Base-by-base conservation (phyloP, 1,140 invertebrate genomes). In the Ips typographus region DNA sequence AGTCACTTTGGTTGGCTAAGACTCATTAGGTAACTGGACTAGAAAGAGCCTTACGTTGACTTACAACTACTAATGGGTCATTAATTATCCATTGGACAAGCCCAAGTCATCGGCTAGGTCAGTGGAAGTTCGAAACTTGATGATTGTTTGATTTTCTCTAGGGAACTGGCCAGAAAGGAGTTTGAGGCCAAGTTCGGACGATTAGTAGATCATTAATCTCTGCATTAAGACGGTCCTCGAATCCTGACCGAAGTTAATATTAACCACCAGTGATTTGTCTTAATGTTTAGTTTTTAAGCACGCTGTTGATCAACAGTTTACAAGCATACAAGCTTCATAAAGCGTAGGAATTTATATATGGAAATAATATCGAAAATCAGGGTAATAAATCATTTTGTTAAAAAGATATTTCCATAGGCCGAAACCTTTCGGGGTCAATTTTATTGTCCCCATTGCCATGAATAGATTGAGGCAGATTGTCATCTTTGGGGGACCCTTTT, bases 181-280 rank as follows among this genome's bases (percentile, higher is more conserved):
- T 49, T 49, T 22, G 6, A 22, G 22, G 44, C 6, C 3, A 49
- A 49, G 6, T 49, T 49, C 22, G 22, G 44, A 38, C 57, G 57
- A 59, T 59, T 59, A 59, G 57, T 56, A 59, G 40, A 59, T 59
- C 57, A 59, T 59, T 59, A 41, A 59, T 59, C 57, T 59, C 57
- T 6, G 8, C 40, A 59, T 59, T 59, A 8, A 59, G 38, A 22
- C 57, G 57, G 53, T 22, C 22, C 22, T 22, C 6, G 44, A 8
- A 3, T 3, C 22, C 44, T 49, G 22, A 3, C 44, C 22, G 2
- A 49, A 49, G 7, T 49, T 49, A 49, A 6, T 49, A 49, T 49
- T 3, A 6, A 49, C 7, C 1, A 22, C 44, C 1, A 22, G 44
- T 8, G 22, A 49, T 22, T 49, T 44, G 6, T 6, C 7, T 49